phyloP scores from a whole-genome alignment of 2,888 invertebrate genomes.

The Lepetodrilus schrolli region DNA sequence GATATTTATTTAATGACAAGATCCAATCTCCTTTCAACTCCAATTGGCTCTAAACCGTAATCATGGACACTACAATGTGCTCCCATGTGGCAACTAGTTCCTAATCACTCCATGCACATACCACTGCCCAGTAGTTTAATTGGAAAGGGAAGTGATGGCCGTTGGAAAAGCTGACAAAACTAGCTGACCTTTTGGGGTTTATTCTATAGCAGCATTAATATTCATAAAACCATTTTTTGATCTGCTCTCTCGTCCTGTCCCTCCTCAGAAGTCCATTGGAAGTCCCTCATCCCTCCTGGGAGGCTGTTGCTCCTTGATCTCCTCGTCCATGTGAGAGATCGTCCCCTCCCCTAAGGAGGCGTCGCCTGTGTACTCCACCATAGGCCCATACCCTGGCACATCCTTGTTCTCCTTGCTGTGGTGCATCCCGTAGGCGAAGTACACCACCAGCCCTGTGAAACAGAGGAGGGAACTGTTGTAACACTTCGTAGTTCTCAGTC shows the following conservation, averaged over 20 bases:
- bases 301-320: constrained; percentile 58
- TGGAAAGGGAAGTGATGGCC: too few relatives aligned
- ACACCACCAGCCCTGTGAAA: constrained; percentile 71
- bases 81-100: too few relatives aligned
- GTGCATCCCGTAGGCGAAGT: constrained; percentile 72
- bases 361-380: constrained; percentile 63
- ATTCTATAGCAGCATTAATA: background rate
- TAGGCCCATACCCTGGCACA: constrained; percentile 56
- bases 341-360: constrained; percentile 51
- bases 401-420: constrained; percentile 64
- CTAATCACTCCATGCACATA: too few relatives aligned
- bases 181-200: background rate
- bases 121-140: too few relatives aligned
- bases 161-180: too few relatives aligned
- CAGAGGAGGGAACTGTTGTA: too few relatives aligned
- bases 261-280: constrained; percentile 11
- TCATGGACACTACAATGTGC: too few relatives aligned
- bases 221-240: background rate
- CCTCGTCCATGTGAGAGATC: constrained; percentile 50
- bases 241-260: background rate
- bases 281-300: constrained; percentile 41
- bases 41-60: too few relatives aligned
- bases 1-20: too few relatives aligned
- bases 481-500: too few relatives aligned
- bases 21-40: too few relatives aligned